These are phyloP conservation scores for Tribolium castaneum DNA, from an alignment of 1,140 invertebrate species.

Conservation along the genomic window DNA sequence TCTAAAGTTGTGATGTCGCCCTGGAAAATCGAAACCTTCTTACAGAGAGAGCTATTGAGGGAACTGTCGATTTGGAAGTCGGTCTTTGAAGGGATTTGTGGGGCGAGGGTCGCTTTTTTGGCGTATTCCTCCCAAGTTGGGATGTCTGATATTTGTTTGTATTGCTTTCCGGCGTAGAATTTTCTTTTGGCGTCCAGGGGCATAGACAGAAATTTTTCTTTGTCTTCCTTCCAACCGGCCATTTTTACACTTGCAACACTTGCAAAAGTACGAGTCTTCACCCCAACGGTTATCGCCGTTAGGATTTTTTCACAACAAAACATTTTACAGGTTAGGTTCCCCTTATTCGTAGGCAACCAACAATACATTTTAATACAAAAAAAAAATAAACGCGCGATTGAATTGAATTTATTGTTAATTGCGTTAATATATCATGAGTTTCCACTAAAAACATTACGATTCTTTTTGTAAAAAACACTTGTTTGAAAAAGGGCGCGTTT, in stretches of 20 bases:
- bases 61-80: constrained; percentile 64
- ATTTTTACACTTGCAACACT: constrained; percentile 1
- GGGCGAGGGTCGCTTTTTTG: constrained; percentile 63
- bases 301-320: constrained; percentile 1
- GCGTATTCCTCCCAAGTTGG: constrained; percentile 71
- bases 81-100: constrained; percentile 57
- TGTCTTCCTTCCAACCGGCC: constrained; percentile 59
- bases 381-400: no score
- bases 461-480: no score
- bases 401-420: not conserved
- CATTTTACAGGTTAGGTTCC: constrained; percentile 4
- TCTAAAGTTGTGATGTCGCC: constrained; percentile 91
- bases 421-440: no score
- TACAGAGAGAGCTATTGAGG: constrained; percentile 66
- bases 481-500: not conserved
- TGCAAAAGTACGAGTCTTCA: not conserved
- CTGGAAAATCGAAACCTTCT: constrained; percentile 75
- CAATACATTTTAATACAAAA: not conserved
- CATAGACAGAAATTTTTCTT: constrained; percentile 70
- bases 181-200: constrained; percentile 68
- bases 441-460: no score
- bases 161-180: constrained; percentile 66
- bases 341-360: not conserved
- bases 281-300: not conserved
- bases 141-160: constrained; percentile 66